Evolutionary conservation across 2,797 vertebrate genomes (phyloP), one percentile per base, ranked within the genome.

Genomic region (Rhabdomys pumilio): DNA sequence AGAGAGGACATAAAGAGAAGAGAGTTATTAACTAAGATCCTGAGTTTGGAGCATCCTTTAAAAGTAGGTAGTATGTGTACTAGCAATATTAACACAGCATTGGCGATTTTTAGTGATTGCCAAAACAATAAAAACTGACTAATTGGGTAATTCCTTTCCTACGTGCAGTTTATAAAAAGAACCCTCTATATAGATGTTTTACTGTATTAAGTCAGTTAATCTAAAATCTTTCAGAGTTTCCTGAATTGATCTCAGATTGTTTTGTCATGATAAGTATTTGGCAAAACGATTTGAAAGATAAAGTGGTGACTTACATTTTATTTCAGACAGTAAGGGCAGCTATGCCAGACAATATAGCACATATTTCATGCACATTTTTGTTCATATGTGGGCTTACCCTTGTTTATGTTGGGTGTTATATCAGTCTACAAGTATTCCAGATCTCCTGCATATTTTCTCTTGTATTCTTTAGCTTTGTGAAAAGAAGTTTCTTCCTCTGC

Each of bases 21-120:
- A 85, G 26, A 55, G 63, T 59, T 95, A 83, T 11, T 91, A 95
- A 90, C 34, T 67, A 67, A 53, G 61, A 96, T 80, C 31, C 26
- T 53, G 86, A 59, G 17, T 90, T 61, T 85, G 0, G 12, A 26
- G 3, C 20, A 91, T 6, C 31, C 17, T 57, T 19, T 47, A 73
- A 81, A 81, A 67, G 7, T 80, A 44, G 12, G 6, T 81, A 72
- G 22, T 85, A 11, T 88, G 1, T 13, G 41, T 44, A 75, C n/a
- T 15, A 81, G 12, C 76, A 90, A 41, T 22, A 88, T 80, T 59
- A 59, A 75, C 11, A 75, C 20, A 76, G 44, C 7, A n/a, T 29
- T 76, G 41, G 73, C 8, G 29, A n/a, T 22, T 96, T 94, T 20
- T 57, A 73, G 11, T 87, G 76, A 87, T 87, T 89, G 34, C 83